Evolutionary conservation across 2,888 invertebrate species (phyloP), one percentile per base, ranked within the genome.

Genomic region (Galerucella pusilla): DNA sequence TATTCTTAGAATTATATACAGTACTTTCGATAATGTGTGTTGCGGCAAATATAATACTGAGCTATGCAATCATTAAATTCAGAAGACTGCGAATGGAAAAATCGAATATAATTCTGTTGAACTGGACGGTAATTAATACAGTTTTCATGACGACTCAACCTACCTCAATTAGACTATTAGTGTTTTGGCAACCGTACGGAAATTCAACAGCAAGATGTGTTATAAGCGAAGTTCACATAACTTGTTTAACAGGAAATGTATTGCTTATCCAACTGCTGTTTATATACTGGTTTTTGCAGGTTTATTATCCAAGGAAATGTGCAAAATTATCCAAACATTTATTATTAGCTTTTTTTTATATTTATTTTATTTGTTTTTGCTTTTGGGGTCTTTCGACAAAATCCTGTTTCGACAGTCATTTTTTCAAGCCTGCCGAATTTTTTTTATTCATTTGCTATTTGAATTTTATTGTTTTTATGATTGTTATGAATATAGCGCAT

Each of bases 401-500:
- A 16, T 14, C 28, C 6, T 76, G 76, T 54, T 46, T 42, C 35
- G 35, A 42, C 9, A 9, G 35, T 42, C 0, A 9, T 7, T 42
- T 42, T 9, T 42, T 42, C 6, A 42, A 42, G 35, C 35, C 35
- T 42, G 35, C 35, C 9, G 35, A 42, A 42, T 42, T 42, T 42
- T 42, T 42, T 42, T 42, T 42, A 42, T 42, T 42, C 9, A 42
- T 42, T 42, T 42, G 35, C 35, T 42, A 42, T 42, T 42, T 42
- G 1, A 42, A 42, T 42, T 42, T 42, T 9, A 42, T 42, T 42
- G 9, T 42, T 66, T 78, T 78, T 49, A 78, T 74, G 65, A 20
- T 78, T 11, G 20, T 76, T 5, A 74, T 78, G 59, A 76, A 74
- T 16, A 74, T 74, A 20, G 28, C 63, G 20, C 73, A 75, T 64